Evolutionary conservation across 2,888 invertebrate genomes (phyloP).

Genomic region (Cephus sareptanus): DNA sequence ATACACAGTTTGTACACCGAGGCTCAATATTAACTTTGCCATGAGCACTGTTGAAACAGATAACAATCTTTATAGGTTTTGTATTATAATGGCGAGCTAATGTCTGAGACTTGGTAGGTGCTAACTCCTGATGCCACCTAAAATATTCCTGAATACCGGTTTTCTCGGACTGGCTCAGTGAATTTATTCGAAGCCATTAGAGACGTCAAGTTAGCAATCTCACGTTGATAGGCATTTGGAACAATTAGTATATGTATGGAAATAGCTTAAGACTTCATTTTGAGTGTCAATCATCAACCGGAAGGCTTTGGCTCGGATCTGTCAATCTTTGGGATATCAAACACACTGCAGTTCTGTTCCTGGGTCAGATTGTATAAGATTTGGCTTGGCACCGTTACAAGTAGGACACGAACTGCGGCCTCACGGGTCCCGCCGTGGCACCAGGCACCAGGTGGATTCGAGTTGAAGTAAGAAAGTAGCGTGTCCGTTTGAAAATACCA

Average conservation of each 20-base stretch:
- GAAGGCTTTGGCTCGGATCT: neutral
- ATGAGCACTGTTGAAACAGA: constrained; percentile 7
- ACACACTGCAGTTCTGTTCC: neutral
- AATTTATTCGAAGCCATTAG: neutral
- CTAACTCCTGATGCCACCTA: neutral
- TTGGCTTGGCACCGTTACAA: constrained; percentile 16
- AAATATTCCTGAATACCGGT: neutral
- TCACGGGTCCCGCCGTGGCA: constrained; percentile 8
- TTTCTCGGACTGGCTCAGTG: neutral
- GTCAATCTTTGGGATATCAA: neutral
- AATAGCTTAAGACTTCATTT: neutral
- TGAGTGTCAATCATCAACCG: neutral
- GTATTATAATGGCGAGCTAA: constrained; percentile 7
- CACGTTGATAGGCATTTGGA: neutral
- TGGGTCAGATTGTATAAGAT: constrained; percentile 10
- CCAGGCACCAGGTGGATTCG: constrained; percentile 18
- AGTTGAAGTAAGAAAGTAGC: neutral
- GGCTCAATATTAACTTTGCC: constrained; percentile 9
- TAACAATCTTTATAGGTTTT: constrained; percentile 6
- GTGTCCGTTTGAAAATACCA: neutral
- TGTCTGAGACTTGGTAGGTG: neutral
- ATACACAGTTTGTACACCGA: neutral
- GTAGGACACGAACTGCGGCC: constrained; percentile 12
- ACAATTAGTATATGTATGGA: neutral
- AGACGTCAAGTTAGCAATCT: neutral